Evolutionary conservation across 2,113 vertebrate genomes (phyloP).

Genomic region (Heliornis fulica): DNA sequence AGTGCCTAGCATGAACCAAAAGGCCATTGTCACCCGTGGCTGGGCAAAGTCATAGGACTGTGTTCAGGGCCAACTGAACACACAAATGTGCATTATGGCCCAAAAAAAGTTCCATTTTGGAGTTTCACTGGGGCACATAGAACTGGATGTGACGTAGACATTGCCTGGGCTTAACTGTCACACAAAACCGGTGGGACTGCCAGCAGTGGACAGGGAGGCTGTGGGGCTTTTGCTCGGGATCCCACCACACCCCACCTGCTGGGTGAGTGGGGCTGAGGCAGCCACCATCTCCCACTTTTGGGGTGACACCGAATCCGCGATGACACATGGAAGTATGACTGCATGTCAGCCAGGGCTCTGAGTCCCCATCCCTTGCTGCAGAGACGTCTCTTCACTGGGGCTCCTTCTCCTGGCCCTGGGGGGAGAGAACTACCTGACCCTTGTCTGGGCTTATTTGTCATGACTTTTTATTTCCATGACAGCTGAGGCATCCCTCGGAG

Average conservation of each 20-base stretch:
- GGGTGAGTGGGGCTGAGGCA: background rate
- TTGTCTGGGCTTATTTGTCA: constrained; percentile 27
- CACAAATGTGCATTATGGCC: background rate
- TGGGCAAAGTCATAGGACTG: fast-evolving
- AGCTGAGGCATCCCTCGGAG: background rate
- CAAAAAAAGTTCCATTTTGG: background rate
- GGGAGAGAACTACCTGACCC: constrained; percentile 4
- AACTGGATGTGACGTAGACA: background rate
- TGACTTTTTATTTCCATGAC: background rate
- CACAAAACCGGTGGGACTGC: background rate
- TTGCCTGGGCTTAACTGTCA: background rate
- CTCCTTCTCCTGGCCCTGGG: background rate
- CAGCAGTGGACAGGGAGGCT: too few relatives aligned
- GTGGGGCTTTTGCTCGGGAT: background rate
- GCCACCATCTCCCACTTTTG: background rate
- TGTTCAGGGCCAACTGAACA: background rate
- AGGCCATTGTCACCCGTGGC: background rate
- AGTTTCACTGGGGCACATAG: background rate
- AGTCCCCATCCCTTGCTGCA: background rate
- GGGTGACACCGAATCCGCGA: background rate
- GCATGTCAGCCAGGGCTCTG: background rate
- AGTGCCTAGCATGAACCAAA: background rate
- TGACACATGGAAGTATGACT: fast-evolving
- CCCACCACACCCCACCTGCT: too few relatives aligned
- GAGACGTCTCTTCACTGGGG: background rate